A percentile compares a stretch with the other conserved stretches of the same genome.
These are phyloP conservation scores for Eristalis tenax DNA, from an alignment of 2,888 invertebrate species.

Conservation along the genomic window DNA sequence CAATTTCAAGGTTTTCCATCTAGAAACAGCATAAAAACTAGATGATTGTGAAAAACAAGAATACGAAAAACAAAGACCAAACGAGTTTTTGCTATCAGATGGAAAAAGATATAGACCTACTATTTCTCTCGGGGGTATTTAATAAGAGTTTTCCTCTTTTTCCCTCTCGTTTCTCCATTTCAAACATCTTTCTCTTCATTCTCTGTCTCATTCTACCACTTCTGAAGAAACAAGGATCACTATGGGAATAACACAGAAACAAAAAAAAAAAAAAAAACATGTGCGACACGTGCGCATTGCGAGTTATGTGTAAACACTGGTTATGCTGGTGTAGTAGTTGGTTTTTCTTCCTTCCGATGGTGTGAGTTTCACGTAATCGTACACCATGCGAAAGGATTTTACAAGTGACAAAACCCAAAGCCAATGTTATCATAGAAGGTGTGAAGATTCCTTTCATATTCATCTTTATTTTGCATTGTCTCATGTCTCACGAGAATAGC, in stretches of 20 bases:
- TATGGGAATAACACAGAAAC: conserved; percentile 59
- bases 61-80: conserved; percentile 35
- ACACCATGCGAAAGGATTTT: conserved; percentile 6
- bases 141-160: conserved; percentile 22
- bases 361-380: conserved; percentile 50
- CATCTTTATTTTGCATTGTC: not conserved
- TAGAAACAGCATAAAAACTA: conserved; percentile 43
- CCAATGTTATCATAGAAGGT: not conserved
- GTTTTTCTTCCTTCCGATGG: conserved; percentile 30
- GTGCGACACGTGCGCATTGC: conserved; percentile 70
- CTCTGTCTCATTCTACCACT: not conserved
- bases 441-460: not conserved
- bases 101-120: conserved; percentile 30
- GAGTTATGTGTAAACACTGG: conserved; percentile 45
- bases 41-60: conserved; percentile 22
- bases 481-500: not conserved
- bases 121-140: conserved; percentile 23
- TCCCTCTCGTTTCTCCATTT: not conserved
- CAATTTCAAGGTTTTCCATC: conserved; percentile 69
- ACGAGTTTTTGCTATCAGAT: conserved; percentile 26
- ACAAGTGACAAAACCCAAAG: not conserved
- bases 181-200: not conserved
- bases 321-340: conserved; percentile 28
- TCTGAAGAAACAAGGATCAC: conserved; percentile 53
- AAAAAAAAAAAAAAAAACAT: conserved; percentile 44